A percentile compares a stretch with the other conserved stretches of the same genome.
Conservation (phyloP, 2,113 vertebrate genomes). For the Takifugu flavidus region DNA sequence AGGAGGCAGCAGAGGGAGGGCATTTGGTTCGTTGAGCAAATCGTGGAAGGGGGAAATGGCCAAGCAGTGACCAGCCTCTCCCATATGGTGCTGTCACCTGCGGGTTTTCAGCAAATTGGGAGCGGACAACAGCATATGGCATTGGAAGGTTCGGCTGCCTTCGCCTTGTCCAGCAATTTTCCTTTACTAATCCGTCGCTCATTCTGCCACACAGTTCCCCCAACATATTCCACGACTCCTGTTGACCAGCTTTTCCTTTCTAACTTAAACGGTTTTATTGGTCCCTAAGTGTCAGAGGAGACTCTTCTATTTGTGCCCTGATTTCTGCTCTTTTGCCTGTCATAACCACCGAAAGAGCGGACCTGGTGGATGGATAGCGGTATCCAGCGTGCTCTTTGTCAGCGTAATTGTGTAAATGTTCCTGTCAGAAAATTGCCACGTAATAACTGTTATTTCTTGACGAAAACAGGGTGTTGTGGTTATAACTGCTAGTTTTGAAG, state of each 20-base stretch:
- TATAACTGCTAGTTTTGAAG: too few relatives aligned
- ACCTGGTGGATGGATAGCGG: too few relatives aligned
- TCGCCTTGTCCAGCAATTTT: conserved; percentile 17
- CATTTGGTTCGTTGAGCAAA: conserved; percentile 33
- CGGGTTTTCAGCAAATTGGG: conserved; percentile 68
- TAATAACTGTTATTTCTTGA: too few relatives aligned
- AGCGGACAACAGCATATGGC: conserved; percentile 67
- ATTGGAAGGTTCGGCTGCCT: conserved; percentile 32
- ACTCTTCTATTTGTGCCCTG: too few relatives aligned
- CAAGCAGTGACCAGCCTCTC: conserved; percentile 56
- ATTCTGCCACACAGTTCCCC: conserved; percentile 16
- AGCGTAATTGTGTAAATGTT: too few relatives aligned
- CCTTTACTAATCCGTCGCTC: conserved; percentile 25
- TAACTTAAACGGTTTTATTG: conserved; percentile 17
- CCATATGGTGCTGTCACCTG: conserved; percentile 77
- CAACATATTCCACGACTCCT: conserved; percentile 20
- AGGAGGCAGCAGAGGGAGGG: conserved; percentile 18
- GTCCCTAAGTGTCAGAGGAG: background rate
- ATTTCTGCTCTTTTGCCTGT: too few relatives aligned
- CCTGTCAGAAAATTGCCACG: too few relatives aligned
- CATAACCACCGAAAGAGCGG: too few relatives aligned
- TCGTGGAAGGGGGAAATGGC: conserved; percentile 31
- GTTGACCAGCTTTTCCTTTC: conserved; percentile 12
- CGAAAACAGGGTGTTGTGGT: too few relatives aligned
- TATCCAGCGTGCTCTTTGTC: too few relatives aligned